Base-by-base conservation (phyloP, 2,888 invertebrate genomes). In the Uropetala carovei region DNA sequence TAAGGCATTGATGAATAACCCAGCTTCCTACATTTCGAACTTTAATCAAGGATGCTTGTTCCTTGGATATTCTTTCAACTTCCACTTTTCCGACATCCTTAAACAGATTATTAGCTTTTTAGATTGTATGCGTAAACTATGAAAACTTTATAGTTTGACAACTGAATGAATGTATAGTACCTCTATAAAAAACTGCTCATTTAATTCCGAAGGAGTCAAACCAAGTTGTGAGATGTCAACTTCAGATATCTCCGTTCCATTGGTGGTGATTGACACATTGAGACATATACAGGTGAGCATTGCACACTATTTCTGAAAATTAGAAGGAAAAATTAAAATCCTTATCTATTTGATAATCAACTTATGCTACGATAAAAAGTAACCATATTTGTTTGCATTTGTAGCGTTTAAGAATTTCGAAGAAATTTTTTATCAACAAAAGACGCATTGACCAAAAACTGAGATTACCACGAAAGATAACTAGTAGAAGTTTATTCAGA, bases 201-300 rank as follows among this genome's bases (percentile, higher is more conserved):
- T 96, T 95, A 96, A 96, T 95, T 97, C 97, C 94, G 95, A 95
- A 93, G 95, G 95, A 94, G 96, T 95, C 94, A 97, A 94, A 94
- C 96, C 96, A 94, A 96, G 94, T 94, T 96, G 96, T 93, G 95
- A 96, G 94, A 96, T 94, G 94, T 96, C 96, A 94, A 96, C 95
- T 94, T 96, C 95, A 94, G 96, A 96, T 94, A 96, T 95, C 94
- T 95, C 95, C 93, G 95, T 94, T 94, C 96, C 96, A 94, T 96
- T 96, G 94, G 96, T 95, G 95, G 96, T 96, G 94, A 97, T 96
- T 94, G 96, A 95, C 94, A 97, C 96, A 95, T 98, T 98, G 94
- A 97, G 95, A 95, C 98, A 98, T 96, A 97, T 97, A 95, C 98
- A 98, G 94, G 97, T 96, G 96, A 92, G 92, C 92, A 92, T 92